Percentiles rank a stretch among this genome's conserved stretches.
Evolutionary conservation across 35 echinoderm and acorn worm species (phyloP).

Genomic region (Patiria miniata): DNA sequence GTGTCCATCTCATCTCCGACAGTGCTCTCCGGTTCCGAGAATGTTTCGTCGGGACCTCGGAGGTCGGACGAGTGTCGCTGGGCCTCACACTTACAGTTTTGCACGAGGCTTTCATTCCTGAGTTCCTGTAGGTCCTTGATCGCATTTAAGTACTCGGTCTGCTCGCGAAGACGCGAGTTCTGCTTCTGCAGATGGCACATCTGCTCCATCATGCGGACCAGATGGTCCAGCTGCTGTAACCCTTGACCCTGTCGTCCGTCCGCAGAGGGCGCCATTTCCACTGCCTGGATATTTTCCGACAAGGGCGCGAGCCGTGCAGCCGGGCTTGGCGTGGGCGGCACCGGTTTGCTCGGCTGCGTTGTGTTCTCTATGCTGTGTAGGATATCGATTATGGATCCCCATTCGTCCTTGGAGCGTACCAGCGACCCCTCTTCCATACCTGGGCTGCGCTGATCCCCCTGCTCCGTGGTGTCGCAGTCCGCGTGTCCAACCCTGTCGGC

Average conservation of each 20-base stretch:
- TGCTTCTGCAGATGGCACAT: constrained; percentile 86
- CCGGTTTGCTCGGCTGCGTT: constrained; percentile 34
- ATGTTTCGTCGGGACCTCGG: constrained; percentile 63
- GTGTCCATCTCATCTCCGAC: constrained; percentile 70
- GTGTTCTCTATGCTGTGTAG: constrained; percentile 89
- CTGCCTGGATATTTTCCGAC: constrained; percentile 77
- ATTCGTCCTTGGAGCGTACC: constrained; percentile 53
- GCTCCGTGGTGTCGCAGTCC: not conserved
- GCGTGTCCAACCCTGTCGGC: not conserved
- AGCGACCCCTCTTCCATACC: not conserved
- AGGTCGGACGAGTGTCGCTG: constrained; percentile 57
- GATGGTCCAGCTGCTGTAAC: constrained; percentile 85
- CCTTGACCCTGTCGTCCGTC: constrained; percentile 63
- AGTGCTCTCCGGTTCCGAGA: constrained; percentile 85
- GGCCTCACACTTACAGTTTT: constrained; percentile 80
- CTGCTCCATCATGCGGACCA: constrained; percentile 90
- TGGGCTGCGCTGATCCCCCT: not conserved
- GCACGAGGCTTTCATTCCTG: constrained; percentile 74
- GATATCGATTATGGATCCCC: constrained; percentile 88
- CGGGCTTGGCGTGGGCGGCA: not conserved
- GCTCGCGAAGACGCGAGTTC: constrained; percentile 81
- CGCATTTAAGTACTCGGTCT: constrained; percentile 86
- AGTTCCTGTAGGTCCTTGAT: constrained; percentile 91
- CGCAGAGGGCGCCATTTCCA: constrained; percentile 3
- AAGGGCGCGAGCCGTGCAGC: constrained; percentile 60